These are phyloP conservation scores for Calidris pugnax DNA, from an alignment of 2,113 vertebrate genomes.

Conservation along the genomic window DNA sequence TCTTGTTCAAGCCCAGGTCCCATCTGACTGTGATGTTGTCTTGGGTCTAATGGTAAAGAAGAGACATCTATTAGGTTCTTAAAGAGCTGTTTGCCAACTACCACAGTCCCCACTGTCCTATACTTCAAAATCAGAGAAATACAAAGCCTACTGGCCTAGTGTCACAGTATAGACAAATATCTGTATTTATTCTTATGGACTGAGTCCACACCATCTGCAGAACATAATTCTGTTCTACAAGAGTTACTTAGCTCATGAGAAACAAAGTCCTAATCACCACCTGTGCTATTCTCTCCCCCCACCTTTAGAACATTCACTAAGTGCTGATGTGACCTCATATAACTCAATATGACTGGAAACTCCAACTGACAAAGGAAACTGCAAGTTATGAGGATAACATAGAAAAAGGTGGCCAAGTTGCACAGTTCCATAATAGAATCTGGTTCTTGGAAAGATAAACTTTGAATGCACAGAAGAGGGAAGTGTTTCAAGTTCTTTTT, in stretches of 20 bases:
- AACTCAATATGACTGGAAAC: not conserved
- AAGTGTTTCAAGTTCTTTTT: not conserved
- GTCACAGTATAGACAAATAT: not conserved
- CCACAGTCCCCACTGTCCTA: not conserved
- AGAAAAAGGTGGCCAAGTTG: not conserved
- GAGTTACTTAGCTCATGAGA: not conserved
- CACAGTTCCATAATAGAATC: rapidly evolving
- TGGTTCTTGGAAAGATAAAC: not conserved
- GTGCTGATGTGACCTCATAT: not conserved
- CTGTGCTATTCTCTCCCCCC: not conserved
- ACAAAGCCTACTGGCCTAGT: not conserved
- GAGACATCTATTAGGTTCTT: not conserved
- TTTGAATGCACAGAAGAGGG: not conserved
- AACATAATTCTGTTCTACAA: not conserved
- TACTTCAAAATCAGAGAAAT: not conserved
- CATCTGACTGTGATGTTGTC: constrained; percentile 99
- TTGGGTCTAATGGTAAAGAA: constrained; percentile 85
- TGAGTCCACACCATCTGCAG: not conserved
- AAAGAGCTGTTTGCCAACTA: not conserved
- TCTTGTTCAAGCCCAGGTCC: constrained; percentile 99
- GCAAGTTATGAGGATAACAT: not conserved
- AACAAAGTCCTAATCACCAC: not conserved
- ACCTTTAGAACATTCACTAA: not conserved
- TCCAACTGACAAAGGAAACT: not conserved
- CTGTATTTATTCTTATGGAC: not conserved